These are phyloP conservation scores for Clusia tigrina DNA, from an alignment of 2,888 invertebrate species.

Conservation along the genomic window DNA sequence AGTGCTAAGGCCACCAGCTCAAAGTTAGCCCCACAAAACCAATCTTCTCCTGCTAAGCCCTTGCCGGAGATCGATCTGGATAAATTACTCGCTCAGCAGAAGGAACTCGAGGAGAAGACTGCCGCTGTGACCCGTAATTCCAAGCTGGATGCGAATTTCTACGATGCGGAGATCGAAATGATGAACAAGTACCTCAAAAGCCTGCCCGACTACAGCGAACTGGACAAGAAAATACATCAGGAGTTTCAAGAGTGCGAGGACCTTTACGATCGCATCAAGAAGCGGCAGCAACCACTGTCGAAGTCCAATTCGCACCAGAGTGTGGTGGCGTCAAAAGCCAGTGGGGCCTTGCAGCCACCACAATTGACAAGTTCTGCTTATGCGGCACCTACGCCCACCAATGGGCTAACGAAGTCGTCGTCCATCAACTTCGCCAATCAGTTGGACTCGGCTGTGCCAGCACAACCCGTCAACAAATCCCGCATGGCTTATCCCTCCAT, in stretches of 20 bases:
- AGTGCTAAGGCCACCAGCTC: not conserved
- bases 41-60: not conserved
- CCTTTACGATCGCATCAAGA: slow-evolving; percentile 61
- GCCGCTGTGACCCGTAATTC: slow-evolving; percentile 50
- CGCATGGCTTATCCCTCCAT: slow-evolving; percentile 61
- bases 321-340: slow-evolving; percentile 36
- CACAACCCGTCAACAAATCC: slow-evolving; percentile 27
- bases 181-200: slow-evolving; percentile 65
- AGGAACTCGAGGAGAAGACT: slow-evolving; percentile 52
- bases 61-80: slow-evolving; percentile 47
- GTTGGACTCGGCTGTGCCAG: slow-evolving; percentile 6
- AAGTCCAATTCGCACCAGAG: slow-evolving; percentile 62
- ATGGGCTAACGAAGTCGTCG: slow-evolving; percentile 49
- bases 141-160: slow-evolving; percentile 59
- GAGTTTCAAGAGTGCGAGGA: slow-evolving; percentile 65
- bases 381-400: not conserved
- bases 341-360: slow-evolving; percentile 10
- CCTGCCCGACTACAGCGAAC: slow-evolving; percentile 63
- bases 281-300: slow-evolving; percentile 52
- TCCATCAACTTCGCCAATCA: slow-evolving; percentile 49
- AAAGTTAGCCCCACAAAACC: not conserved
- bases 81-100: slow-evolving; percentile 54
- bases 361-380: not conserved
- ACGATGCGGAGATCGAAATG: slow-evolving; percentile 64
- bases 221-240: slow-evolving; percentile 62